Percentiles rank a stretch among this genome's conserved stretches.
phyloP scores from a whole-genome alignment of 1,140 invertebrate genomes.

The Mesaphorura yosii region DNA sequence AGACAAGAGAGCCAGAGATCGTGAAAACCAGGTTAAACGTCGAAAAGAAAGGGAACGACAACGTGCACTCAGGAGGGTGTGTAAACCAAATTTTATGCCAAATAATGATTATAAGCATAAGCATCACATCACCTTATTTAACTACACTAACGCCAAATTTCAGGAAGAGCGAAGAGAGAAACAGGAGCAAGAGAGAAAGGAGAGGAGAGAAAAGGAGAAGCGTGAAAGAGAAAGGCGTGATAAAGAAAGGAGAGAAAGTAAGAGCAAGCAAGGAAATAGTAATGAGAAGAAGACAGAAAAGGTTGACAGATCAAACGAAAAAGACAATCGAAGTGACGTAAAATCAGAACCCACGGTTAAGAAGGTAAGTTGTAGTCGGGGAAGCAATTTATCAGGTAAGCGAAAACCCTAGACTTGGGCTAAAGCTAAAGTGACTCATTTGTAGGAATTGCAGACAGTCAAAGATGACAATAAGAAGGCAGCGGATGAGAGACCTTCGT shows the following conservation, averaged over 20 bases:
- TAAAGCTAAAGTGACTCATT: neutral
- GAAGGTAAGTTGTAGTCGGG: neutral
- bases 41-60: constrained; percentile 8
- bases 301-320: constrained; percentile 3
- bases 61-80: neutral
- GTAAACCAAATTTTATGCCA: neutral
- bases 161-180: constrained; percentile 23
- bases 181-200: constrained; percentile 35
- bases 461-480: too few relatives aligned
- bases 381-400: neutral
- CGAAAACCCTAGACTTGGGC: neutral
- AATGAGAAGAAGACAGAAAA: constrained; percentile 35
- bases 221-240: constrained; percentile 23
- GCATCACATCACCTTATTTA: too few relatives aligned
- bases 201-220: constrained; percentile 37
- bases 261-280: constrained; percentile 33
- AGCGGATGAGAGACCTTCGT: too few relatives aligned
- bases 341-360: constrained; percentile 12
- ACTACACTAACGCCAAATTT: constrained; percentile 8
- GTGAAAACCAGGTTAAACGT: constrained; percentile 4
- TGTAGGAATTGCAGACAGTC: too few relatives aligned
- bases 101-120: neutral
- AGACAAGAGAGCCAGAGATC: constrained; percentile 14
- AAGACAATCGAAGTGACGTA: constrained; percentile 32
- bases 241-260: too few relatives aligned